phyloP scores from a whole-genome alignment of 2,888 invertebrate genomes.

The Drosophila percnosoma region DNA sequence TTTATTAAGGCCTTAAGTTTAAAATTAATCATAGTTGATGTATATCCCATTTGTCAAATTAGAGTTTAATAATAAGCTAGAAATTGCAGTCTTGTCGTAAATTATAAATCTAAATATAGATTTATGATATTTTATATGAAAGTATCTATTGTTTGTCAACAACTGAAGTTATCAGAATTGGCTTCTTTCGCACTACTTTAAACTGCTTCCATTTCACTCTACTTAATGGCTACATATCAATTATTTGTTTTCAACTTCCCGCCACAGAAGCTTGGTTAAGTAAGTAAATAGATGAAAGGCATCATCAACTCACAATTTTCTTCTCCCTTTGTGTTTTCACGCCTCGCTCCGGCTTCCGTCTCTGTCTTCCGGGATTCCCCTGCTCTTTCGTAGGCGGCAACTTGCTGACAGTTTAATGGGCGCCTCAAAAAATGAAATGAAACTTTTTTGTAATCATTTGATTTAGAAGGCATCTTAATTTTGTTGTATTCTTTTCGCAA shows the following conservation, averaged over 20 bases:
- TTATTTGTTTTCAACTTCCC: conserved; percentile 13
- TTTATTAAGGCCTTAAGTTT: conserved; percentile 11
- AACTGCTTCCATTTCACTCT: not conserved
- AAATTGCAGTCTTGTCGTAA: not conserved
- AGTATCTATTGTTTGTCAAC: not conserved
- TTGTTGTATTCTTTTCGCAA: conserved; percentile 47
- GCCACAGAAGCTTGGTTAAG: conserved; percentile 18
- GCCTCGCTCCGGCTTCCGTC: conserved; percentile 53
- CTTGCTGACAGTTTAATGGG: conserved; percentile 73
- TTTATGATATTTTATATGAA: not conserved
- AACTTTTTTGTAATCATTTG: conserved; percentile 65
- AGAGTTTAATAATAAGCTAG: not conserved
- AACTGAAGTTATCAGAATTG: not conserved
- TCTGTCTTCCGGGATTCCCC: conserved; percentile 21
- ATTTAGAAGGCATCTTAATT: conserved; percentile 58
- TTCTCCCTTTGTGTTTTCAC: conserved; percentile 51
- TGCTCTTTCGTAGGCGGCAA: conserved; percentile 31
- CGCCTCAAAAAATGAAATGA: conserved; percentile 44
- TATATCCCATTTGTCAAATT: not conserved
- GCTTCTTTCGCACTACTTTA: not conserved
- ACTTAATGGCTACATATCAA: conserved; percentile 2
- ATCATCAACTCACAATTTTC: conserved; percentile 50
- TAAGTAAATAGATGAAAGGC: conserved; percentile 45
- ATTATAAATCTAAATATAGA: not conserved
- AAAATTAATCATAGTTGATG: not conserved